Conservation (phyloP, 2,113 vertebrate genomes). For the Aramus guarauna region DNA sequence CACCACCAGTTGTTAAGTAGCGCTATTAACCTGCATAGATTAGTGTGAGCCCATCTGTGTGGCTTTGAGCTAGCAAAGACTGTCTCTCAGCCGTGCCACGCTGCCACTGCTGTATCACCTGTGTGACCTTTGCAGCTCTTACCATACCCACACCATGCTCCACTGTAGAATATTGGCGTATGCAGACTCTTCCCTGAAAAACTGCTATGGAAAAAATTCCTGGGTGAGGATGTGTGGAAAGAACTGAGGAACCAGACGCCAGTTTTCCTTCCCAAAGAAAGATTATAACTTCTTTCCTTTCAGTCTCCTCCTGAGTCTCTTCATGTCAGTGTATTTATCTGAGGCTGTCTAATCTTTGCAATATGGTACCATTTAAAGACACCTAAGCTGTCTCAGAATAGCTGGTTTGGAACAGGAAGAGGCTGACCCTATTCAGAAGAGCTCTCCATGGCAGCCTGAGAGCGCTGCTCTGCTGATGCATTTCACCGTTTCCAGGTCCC, state of each 20-base stretch:
- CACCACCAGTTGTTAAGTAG: neutral
- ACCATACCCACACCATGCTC: neutral
- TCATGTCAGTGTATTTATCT: neutral
- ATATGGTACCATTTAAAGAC: neutral
- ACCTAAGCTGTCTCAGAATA: neutral
- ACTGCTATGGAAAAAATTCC: neutral
- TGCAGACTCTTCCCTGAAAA: neutral
- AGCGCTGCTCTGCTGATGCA: neutral
- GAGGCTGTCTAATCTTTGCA: neutral
- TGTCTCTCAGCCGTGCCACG: neutral
- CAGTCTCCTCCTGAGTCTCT: neutral
- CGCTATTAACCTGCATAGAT: neutral
- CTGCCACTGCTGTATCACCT: neutral
- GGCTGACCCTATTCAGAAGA: neutral
- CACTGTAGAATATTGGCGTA: accelerated
- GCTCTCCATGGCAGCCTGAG: neutral
- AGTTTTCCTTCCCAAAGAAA: neutral
- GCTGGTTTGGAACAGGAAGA: neutral
- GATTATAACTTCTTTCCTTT: neutral
- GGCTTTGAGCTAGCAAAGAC: neutral
- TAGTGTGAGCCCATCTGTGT: neutral
- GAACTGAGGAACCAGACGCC: neutral
- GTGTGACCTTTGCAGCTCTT: neutral
- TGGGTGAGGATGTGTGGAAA: neutral
- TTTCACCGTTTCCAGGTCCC: neutral